Base-by-base conservation (phyloP, 1,140 invertebrate genomes). In the Antheraea pernyi region DNA sequence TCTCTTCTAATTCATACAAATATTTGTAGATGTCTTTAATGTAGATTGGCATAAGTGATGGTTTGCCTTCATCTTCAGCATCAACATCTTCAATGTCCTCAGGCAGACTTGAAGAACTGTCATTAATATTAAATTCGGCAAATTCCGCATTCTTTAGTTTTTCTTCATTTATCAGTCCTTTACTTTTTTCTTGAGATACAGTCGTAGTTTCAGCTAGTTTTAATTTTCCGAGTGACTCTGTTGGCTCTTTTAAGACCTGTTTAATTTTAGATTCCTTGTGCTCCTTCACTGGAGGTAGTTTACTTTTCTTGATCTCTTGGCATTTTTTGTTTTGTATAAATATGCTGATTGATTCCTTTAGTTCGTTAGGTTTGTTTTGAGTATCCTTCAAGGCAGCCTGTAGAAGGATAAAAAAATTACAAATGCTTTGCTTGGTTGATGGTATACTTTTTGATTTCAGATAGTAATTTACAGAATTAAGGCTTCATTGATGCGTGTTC, bases 11-110 rank as follows among this genome's bases (percentile, higher is more conserved):
- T 22, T 93, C 83, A 75, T 94, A 94, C 79, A 98, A 92, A 86
- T 98, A 98, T 13, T 91, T 85, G 81, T 97, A 98, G 83, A 99
- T 98, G 73, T 98, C 97, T 74, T 97, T 96, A 62, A 97, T 95
- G 85, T 98, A 98, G 73, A 96, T 94, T 36, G 95, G 95, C 82
- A 97, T 96, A 72, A 98, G 93, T 79, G 96, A 94, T 7, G 96
- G 96, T 67, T 81, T 92, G 37, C 87, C 83, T 83, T 97, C 96
- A 60, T 95, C 94, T 65, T 86, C 91, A 78, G 96, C 96, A 73
- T 96, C 95, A 79, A 95, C 94, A 88, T 98, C 97, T 76, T 93
- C 91, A 76, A 93, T 87, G 37, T 89, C 85, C 59, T 79, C 70
- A 0, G 91, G 86, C 19, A 93, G 71, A 48, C 71, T 67, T 6